Evolutionary conservation across 2,888 invertebrate species (phyloP).

Genomic region (Cataglyphis cursor): DNA sequence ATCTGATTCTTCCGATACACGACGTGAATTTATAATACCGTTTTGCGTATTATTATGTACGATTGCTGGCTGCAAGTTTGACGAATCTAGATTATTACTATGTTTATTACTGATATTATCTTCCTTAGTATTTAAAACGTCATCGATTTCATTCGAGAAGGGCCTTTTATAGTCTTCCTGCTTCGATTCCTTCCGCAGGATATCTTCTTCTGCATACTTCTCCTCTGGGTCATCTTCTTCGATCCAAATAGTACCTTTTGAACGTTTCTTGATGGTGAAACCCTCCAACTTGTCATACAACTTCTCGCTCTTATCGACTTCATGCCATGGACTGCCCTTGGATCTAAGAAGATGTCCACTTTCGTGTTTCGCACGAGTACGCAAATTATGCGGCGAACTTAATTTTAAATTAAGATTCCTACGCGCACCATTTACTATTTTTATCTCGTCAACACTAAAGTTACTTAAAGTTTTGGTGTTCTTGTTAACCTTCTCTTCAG

Average conservation of each 20-base stretch:
- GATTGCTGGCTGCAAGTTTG: conserved; percentile 50
- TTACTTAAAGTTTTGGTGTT: conserved; percentile 76
- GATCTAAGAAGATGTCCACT: conserved; percentile 85
- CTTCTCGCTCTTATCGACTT: conserved; percentile 81
- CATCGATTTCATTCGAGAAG: conserved; percentile 51
- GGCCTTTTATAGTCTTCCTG: conserved; percentile 63
- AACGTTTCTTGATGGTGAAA: conserved; percentile 84
- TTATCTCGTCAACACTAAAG: conserved; percentile 80
- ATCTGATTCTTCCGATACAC: conserved; percentile 39
- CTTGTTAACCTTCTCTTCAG: conserved; percentile 78
- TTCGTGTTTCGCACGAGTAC: conserved; percentile 84
- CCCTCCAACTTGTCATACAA: conserved; percentile 84
- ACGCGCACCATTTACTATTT: conserved; percentile 85
- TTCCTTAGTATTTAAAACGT: conserved; percentile 43
- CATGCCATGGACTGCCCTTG: conserved; percentile 84
- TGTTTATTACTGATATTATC: conserved; percentile 52
- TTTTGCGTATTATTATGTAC: conserved; percentile 48
- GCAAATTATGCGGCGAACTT: conserved; percentile 84
- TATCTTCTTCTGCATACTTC: conserved; percentile 72
- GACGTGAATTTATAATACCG: conserved; percentile 43
- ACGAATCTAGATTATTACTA: conserved; percentile 42
- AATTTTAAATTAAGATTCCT: conserved; percentile 83
- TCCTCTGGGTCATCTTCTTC: conserved; percentile 82
- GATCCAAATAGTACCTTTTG: conserved; percentile 86
- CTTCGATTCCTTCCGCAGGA: conserved; percentile 61